Conservation (phyloP, 2,113 vertebrate genomes). For the Mus spicilegus region DNA sequence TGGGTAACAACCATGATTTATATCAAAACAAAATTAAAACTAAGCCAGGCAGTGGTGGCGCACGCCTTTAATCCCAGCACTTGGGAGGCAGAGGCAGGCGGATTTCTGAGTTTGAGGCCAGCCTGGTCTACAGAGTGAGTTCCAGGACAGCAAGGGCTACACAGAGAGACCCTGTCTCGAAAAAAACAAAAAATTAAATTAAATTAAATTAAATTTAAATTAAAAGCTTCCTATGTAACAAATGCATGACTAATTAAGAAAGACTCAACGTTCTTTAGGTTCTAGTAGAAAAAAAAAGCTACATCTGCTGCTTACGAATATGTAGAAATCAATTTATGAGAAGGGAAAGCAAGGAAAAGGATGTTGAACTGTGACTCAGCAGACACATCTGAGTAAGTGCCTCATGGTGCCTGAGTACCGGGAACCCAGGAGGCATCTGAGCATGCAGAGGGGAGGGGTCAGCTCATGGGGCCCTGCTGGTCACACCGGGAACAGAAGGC, state of each 20-base stretch:
- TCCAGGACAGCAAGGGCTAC: too few relatives aligned
- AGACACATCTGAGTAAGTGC: conserved; percentile 68
- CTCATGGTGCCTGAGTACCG: conserved; percentile 60
- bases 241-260: neutral
- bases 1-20: neutral
- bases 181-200: neutral
- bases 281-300: neutral
- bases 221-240: neutral
- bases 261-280: neutral
- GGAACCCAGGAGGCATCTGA: conserved; percentile 12
- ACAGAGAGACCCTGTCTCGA: too few relatives aligned
- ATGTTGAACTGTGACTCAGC: conserved; percentile 59
- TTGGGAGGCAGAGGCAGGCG: too few relatives aligned
- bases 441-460: neutral
- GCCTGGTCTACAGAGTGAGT: too few relatives aligned
- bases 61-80: too few relatives aligned
- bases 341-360: conserved; percentile 46
- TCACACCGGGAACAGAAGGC: neutral
- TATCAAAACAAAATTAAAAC: neutral
- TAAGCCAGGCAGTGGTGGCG: too few relatives aligned
- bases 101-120: too few relatives aligned
- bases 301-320: neutral
- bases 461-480: neutral
- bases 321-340: neutral
- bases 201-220: neutral